Conservation (phyloP, 1,140 invertebrate genomes). For the Hyposmocoma kahamanoa region DNA sequence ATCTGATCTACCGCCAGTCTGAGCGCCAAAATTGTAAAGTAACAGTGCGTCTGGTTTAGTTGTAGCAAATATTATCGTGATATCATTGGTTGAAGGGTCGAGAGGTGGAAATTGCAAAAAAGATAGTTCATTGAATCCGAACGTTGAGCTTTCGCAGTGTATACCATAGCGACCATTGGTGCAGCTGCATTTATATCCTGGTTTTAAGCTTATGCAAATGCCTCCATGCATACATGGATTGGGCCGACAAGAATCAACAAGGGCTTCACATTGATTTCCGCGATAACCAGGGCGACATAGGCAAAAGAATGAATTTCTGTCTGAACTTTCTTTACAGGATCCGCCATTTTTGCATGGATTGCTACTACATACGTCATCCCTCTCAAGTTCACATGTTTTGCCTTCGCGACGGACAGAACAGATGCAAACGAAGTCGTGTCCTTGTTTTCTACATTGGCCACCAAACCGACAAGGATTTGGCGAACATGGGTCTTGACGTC, state of each 20-base stretch:
- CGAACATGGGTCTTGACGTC: conserved; percentile 91
- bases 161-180: conserved; percentile 89
- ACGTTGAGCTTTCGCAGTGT: conserved; percentile 92
- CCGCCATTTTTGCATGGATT: conserved; percentile 93
- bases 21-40: conserved; percentile 91
- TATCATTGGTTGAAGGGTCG: conserved; percentile 91
- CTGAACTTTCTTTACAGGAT: conserved; percentile 89
- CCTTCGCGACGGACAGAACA: conserved; percentile 87
- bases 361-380: conserved; percentile 86
- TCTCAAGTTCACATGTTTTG: conserved; percentile 87
- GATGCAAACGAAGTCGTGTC: conserved; percentile 87
- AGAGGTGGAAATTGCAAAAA: conserved; percentile 91
- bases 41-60: conserved; percentile 89
- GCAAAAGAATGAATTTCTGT: conserved; percentile 91
- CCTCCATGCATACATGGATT: conserved; percentile 93
- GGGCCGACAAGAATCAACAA: conserved; percentile 90
- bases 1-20: conserved; percentile 90
- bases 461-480: conserved; percentile 90
- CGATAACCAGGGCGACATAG: conserved; percentile 91
- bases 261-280: conserved; percentile 89
- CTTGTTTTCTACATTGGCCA: conserved; percentile 87
- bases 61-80: conserved; percentile 93
- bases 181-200: conserved; percentile 91
- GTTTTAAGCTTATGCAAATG: conserved; percentile 86
- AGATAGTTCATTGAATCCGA: conserved; percentile 91